phyloP scores from a whole-genome alignment of 2,888 invertebrate species.

The Rhingia campestris region DNA sequence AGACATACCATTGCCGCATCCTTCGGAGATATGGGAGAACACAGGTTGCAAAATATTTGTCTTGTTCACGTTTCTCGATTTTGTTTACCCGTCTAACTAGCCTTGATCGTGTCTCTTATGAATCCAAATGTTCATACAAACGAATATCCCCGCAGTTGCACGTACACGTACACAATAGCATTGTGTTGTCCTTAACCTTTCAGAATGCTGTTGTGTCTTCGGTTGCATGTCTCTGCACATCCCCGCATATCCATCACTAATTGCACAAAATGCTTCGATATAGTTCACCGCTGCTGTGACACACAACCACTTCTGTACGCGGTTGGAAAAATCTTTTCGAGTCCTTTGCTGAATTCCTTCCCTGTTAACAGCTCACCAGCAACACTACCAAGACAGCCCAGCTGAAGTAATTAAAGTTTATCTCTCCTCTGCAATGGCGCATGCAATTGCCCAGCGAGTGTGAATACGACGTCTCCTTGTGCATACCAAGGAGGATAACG shows the following conservation, averaged over 20 bases:
- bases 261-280: conserved; percentile 25
- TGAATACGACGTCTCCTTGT: background rate
- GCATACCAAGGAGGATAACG: conserved; percentile 17
- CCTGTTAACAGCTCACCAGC: conserved; percentile 6
- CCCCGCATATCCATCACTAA: conserved; percentile 8
- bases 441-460: background rate
- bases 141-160: background rate
- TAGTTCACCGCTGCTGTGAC: conserved; percentile 6
- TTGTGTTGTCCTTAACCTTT: conserved; percentile 41
- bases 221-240: conserved; percentile 5
- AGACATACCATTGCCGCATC: background rate
- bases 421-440: conserved; percentile 12
- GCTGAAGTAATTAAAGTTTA: conserved; percentile 56
- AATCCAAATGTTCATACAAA: conserved; percentile 2
- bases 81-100: conserved; percentile 59
- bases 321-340: conserved; percentile 3
- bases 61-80: conserved; percentile 48
- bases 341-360: conserved; percentile 6
- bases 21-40: background rate
- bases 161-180: conserved; percentile 6
- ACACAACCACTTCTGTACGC: conserved; percentile 1
- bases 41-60: conserved; percentile 33
- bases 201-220: background rate
- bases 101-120: conserved; percentile 9
- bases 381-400: conserved; percentile 12